phyloP scores from a whole-genome alignment of 2,113 vertebrate genomes.

The Istiophorus platypterus region DNA sequence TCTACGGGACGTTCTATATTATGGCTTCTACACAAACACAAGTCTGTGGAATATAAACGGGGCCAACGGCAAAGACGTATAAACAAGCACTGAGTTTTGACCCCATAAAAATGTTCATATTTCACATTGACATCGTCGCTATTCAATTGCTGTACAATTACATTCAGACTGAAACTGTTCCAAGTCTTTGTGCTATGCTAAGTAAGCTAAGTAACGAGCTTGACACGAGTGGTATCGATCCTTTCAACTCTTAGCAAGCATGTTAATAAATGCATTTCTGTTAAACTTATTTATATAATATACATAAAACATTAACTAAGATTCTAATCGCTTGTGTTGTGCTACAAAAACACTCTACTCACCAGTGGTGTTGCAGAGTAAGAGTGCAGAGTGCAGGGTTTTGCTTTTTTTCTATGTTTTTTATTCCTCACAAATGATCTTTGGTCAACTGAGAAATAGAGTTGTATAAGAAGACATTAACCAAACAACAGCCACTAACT shows the following conservation, averaged over 20 bases:
- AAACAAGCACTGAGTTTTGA: conserved; percentile 31
- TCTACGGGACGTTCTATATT: conserved; percentile 38
- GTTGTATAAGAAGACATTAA: too few species aligned
- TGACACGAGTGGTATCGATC: not conserved
- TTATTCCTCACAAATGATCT: too few species aligned
- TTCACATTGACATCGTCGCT: not conserved
- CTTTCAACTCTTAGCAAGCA: not conserved
- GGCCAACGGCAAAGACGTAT: conserved; percentile 28
- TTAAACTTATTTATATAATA: too few species aligned
- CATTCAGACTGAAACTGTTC: not conserved
- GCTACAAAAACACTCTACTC: too few species aligned
- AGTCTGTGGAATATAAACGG: conserved; percentile 46
- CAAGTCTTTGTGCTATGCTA: not conserved
- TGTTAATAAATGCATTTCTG: too few species aligned
- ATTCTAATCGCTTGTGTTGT: too few species aligned
- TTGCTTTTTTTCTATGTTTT: too few species aligned
- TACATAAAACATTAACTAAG: too few species aligned
- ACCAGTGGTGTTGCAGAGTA: too few species aligned
- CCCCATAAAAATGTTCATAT: not conserved
- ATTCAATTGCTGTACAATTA: not conserved
- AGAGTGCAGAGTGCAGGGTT: too few species aligned
- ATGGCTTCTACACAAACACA: conserved; percentile 45
- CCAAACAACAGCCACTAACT: too few species aligned
- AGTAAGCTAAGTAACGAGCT: not conserved
- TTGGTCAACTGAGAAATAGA: too few species aligned